These are phyloP conservation scores for Bombus turneri DNA, from an alignment of 1,140 invertebrate genomes.

Conservation along the genomic window DNA sequence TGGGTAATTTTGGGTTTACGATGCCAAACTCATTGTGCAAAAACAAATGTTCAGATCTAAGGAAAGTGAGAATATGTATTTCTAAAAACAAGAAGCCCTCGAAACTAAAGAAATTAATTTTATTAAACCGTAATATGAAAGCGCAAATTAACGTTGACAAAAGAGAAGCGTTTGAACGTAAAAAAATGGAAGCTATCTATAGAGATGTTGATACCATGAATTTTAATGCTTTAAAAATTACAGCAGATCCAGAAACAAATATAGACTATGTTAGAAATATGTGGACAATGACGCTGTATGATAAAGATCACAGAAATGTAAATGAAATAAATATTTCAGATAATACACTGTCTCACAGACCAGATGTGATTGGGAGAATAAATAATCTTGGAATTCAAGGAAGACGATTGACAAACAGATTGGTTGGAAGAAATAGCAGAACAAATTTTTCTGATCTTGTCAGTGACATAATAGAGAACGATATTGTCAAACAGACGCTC, in stretches of 20 bases:
- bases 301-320: constrained; percentile 42
- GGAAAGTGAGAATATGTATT: constrained; percentile 23
- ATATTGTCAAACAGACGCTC: background rate
- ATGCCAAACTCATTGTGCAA: background rate
- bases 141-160: constrained; percentile 6
- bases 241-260: constrained; percentile 52
- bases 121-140: constrained; percentile 31
- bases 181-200: constrained; percentile 28
- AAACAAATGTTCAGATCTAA: background rate
- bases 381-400: constrained; percentile 47
- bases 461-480: background rate
- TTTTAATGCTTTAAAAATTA: constrained; percentile 64
- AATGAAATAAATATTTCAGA: constrained; percentile 40
- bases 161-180: constrained; percentile 20
- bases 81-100: constrained; percentile 50
- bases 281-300: constrained; percentile 59
- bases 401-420: background rate
- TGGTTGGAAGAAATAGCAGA: no score
- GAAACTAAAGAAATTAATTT: constrained; percentile 51
- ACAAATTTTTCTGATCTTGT: background rate
- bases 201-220: constrained; percentile 52
- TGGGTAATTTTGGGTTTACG: constrained; percentile 3
- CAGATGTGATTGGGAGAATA: constrained; percentile 57
- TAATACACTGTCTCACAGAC: constrained; percentile 40
- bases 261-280: constrained; percentile 51